phyloP scores from a whole-genome alignment of 2,888 invertebrate genomes.

The Criorhina ranunculi region DNA sequence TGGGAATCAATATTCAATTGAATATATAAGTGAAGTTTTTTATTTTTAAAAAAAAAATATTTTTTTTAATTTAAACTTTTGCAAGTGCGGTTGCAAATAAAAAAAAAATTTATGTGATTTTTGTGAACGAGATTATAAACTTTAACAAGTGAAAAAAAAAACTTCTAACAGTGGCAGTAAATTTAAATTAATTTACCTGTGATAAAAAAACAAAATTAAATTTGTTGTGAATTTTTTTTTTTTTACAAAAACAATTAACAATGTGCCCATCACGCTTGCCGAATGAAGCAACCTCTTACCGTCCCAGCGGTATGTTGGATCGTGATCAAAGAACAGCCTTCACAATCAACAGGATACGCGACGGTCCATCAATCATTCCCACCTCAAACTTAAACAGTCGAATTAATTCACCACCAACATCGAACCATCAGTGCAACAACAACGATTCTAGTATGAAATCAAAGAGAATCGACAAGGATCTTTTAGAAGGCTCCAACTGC shows the following conservation, averaged over 20 bases:
- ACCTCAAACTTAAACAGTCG: not conserved
- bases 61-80: not conserved
- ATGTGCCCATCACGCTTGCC: constrained; percentile 69
- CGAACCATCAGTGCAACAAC: constrained; percentile 19
- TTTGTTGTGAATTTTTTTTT: too few relatives aligned
- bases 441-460: not conserved
- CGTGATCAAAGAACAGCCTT: constrained; percentile 65
- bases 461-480: not conserved
- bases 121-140: not conserved
- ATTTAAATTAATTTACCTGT: constrained; percentile 12
- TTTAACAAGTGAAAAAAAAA: constrained; percentile 5
- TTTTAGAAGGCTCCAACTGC: not conserved
- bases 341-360: constrained; percentile 38
- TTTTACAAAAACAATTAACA: constrained; percentile 13
- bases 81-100: constrained; percentile 25
- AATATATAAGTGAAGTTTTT: not conserved
- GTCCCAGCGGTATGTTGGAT: constrained; percentile 70
- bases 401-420: not conserved
- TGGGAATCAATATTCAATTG: not conserved
- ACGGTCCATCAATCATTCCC: not conserved
- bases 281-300: constrained; percentile 23
- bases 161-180: constrained; percentile 5
- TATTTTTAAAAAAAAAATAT: not conserved
- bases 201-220: constrained; percentile 18
- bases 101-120: not conserved